A percentile compares a stretch with the other conserved stretches of the same genome.
These are phyloP conservation scores for Heliconius ethilla DNA, from an alignment of 2,888 invertebrate species.

Conservation along the genomic window DNA sequence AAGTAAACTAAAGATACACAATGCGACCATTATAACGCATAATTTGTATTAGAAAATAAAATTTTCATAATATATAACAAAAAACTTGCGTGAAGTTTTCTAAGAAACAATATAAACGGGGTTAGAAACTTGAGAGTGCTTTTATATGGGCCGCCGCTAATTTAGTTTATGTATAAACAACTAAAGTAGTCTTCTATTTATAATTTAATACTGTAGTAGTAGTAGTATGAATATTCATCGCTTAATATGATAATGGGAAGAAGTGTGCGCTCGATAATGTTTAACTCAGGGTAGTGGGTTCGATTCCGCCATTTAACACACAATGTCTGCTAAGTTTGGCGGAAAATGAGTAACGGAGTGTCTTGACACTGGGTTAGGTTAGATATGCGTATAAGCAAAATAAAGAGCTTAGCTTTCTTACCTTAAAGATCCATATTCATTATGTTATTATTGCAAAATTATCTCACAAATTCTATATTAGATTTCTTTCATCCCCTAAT, in stretches of 20 bases:
- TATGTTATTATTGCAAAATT: background rate
- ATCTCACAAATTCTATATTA: conserved; percentile 22
- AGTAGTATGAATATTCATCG: conserved; percentile 1
- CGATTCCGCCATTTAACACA: no score
- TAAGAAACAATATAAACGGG: conserved; percentile 26
- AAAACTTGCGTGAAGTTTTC: conserved; percentile 19
- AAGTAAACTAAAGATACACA: background rate
- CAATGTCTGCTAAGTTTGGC: no score
- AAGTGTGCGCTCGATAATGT: background rate
- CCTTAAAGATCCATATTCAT: conserved; percentile 4
- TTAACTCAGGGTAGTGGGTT: no score
- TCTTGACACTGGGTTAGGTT: no score
- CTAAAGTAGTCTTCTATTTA: conserved; percentile 18
- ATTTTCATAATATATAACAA: conserved; percentile 8
- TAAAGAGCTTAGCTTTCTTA: background rate
- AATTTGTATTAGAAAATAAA: conserved; percentile 4
- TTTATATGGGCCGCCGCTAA: conserved; percentile 27
- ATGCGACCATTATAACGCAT: background rate
- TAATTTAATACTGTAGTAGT: background rate
- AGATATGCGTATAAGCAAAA: no score
- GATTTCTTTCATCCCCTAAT: conserved; percentile 27
- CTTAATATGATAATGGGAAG: background rate
- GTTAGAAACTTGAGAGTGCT: conserved; percentile 29
- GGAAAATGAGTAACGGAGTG: no score
- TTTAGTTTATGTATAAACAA: conserved; percentile 22